Percentiles rank a stretch among this genome's conserved stretches.
Evolutionary conservation across 35 echinoderm and acorn worm species (phyloP).

Genomic region (Lytechinus pictus): DNA sequence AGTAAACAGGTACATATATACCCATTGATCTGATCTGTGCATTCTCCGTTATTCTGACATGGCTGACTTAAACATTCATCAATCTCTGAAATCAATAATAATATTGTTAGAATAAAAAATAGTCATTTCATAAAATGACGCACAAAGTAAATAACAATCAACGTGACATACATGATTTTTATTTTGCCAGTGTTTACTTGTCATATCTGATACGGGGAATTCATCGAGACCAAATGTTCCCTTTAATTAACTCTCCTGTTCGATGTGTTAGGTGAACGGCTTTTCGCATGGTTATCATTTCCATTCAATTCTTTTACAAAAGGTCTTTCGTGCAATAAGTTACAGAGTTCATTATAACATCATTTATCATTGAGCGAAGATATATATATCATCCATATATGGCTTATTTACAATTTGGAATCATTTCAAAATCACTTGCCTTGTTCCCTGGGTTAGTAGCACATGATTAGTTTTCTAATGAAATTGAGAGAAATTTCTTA

Average conservation of each 20-base stretch:
- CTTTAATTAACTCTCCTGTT: too few relatives aligned
- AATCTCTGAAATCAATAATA: slow-evolving; percentile 26
- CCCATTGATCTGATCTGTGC: slow-evolving; percentile 52
- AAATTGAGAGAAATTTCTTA: not conserved
- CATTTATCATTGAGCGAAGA: too few relatives aligned
- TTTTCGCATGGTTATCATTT: too few relatives aligned
- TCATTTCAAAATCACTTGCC: not conserved
- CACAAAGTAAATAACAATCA: not conserved
- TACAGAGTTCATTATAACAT: too few relatives aligned
- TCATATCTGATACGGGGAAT: too few relatives aligned
- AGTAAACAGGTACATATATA: slow-evolving; percentile 44
- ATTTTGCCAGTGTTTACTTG: not conserved
- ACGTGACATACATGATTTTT: not conserved
- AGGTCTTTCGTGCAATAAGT: too few relatives aligned
- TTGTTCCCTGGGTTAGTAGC: not conserved
- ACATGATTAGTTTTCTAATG: not conserved
- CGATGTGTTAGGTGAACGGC: too few relatives aligned
- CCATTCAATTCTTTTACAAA: too few relatives aligned
- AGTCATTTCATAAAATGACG: not conserved
- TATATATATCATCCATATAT: too few relatives aligned
- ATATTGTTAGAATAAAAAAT: not conserved
- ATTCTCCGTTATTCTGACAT: slow-evolving; percentile 56
- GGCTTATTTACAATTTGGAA: not conserved
- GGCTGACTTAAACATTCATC: slow-evolving; percentile 59
- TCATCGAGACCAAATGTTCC: too few relatives aligned